Base-by-base conservation (phyloP, 2,888 invertebrate genomes). In the Sminthurinus aureus region DNA sequence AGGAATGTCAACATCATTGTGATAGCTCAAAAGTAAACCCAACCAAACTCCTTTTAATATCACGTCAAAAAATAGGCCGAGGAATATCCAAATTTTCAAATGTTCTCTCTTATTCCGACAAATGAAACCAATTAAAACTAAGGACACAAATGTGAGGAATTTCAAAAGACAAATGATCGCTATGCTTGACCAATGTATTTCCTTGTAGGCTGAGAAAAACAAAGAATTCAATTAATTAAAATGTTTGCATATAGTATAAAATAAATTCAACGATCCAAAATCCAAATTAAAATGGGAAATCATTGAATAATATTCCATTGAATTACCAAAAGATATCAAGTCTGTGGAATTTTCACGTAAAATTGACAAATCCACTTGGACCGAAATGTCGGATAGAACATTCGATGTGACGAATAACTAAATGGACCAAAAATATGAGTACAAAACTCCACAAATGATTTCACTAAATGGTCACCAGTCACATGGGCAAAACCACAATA, bases 121-220 rank as follows among this genome's bases (percentile, higher is more conserved):
- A 71, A 71, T 71, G 22, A 71, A 71, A 22, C 71, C 71, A 71
- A 71, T 71, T 24, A 20, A 71, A 22, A 71, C 71, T 22, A 71
- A 22, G 4, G 22, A 20, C 4, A 71, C 24, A 13, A 71, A 71
- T 12, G 24, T 20, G 22, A 71, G 22, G 24, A 71, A 71, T 13
- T 71, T 71, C 11, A 22, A 2, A 4, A 71, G 71, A n/a, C 20
- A 22, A 22, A 71, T 22, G 4, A 71, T 4, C 11, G 71, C 71
- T 9, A 71, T 71, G 2, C 8, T 13, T 3, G 20, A 20, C 18
- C 71, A 71, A 9, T 71, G 71, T 22, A 71, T 71, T 20, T 71
- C 71, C 6, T 3, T 8, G 24, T 71, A 22, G 20, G 20, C 71
- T 71, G 9, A 9, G n/a, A 20, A 67, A 67, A 71, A 22, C 20